Percentiles rank a stretch among this genome's conserved stretches.
These are phyloP conservation scores for Diabrotica undecimpunctata DNA, from an alignment of 1,140 invertebrate genomes.

Conservation along the genomic window DNA sequence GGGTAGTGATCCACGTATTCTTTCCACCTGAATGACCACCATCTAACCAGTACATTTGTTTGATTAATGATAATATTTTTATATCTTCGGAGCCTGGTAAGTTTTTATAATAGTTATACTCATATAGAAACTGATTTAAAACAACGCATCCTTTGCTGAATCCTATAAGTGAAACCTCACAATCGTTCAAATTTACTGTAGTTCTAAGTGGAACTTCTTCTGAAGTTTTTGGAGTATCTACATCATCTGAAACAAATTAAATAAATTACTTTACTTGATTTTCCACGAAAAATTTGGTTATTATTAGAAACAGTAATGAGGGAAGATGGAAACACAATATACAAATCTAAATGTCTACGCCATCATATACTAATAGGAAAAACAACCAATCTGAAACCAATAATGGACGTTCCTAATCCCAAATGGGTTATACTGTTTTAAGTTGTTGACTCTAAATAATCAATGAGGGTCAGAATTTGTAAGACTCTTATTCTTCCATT, in stretches of 20 bases:
- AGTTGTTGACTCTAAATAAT: too few relatives aligned
- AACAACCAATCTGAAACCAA: too few relatives aligned
- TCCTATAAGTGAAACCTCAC: constrained; percentile 64
- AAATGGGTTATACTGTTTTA: too few relatives aligned
- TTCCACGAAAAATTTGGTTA: too few relatives aligned
- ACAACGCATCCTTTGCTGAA: constrained; percentile 93
- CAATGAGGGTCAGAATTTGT: too few relatives aligned
- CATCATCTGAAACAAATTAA: neutral
- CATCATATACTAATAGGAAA: too few relatives aligned
- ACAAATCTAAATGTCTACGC: too few relatives aligned
- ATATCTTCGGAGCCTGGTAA: constrained; percentile 49
- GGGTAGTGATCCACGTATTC: constrained; percentile 80
- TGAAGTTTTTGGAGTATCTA: neutral
- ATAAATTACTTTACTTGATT: neutral
- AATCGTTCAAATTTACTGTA: constrained; percentile 45
- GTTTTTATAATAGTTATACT: constrained; percentile 71
- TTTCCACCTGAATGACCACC: constrained; percentile 79
- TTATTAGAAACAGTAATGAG: too few relatives aligned
- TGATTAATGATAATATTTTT: constrained; percentile 59
- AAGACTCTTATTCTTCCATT: too few relatives aligned
- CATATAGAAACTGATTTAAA: constrained; percentile 83
- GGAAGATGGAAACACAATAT: too few relatives aligned
- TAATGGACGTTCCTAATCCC: too few relatives aligned
- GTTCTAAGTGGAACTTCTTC: neutral
- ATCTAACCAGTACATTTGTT: constrained; percentile 82